Percentiles rank a stretch among this genome's conserved stretches.
These are phyloP conservation scores for Falco novaeseelandiae DNA, from an alignment of 2,797 vertebrate species.

Conservation along the genomic window DNA sequence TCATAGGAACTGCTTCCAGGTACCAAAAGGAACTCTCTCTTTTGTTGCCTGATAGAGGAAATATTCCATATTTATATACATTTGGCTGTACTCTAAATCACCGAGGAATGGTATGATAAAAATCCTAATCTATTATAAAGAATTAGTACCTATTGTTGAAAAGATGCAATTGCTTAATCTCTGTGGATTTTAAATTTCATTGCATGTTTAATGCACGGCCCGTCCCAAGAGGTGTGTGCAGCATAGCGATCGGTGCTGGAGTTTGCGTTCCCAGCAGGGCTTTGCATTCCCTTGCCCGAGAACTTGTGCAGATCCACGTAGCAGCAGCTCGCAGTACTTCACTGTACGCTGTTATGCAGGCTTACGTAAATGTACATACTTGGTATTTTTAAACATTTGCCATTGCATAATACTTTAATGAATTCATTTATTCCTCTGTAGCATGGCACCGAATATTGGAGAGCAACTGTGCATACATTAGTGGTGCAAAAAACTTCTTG, in stretches of 20 bases:
- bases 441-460: not conserved
- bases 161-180: not conserved
- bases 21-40: not conserved
- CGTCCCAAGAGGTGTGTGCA: not conserved
- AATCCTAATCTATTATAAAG: not conserved
- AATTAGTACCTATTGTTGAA: not conserved
- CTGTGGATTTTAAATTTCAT: not conserved
- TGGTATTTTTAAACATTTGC: constrained; percentile 13
- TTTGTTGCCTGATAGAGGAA: not conserved
- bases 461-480: not conserved
- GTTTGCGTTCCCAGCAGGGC: not conserved
- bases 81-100: not conserved
- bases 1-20: not conserved
- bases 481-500: not conserved
- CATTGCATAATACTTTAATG: constrained; percentile 11
- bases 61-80: not conserved
- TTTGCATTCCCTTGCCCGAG: not conserved
- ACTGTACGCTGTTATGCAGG: not conserved
- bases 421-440: constrained; percentile 8
- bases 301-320: not conserved
- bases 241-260: not conserved
- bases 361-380: not conserved
- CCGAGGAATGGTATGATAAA: not conserved
- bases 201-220: not conserved
- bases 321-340: not conserved